phyloP scores from a whole-genome alignment of 2,113 vertebrate species.

The Hypomesus transpacificus region DNA sequence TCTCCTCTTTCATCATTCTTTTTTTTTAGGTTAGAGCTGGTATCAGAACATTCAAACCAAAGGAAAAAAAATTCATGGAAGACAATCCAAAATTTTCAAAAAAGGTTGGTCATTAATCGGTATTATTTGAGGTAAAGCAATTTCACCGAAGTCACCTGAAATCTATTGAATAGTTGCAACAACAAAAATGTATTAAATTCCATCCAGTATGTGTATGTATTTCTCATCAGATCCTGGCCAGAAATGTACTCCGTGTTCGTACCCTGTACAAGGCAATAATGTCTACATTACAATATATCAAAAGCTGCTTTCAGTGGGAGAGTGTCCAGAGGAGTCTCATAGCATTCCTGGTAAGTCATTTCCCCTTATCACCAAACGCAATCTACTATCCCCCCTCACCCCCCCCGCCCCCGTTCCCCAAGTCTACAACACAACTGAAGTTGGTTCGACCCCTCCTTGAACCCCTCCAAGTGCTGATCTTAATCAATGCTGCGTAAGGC shows the following conservation, averaged over 20 bases:
- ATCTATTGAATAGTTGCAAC: neutral
- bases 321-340: constrained; percentile 81
- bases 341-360: constrained; percentile 86
- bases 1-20: neutral
- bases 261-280: constrained; percentile 82
- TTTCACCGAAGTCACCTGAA: neutral
- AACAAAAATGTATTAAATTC: constrained; percentile 12
- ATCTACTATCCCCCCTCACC: constrained; percentile 41
- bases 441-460: constrained; percentile 50
- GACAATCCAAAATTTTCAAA: constrained; percentile 94
- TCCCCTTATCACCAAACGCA: constrained; percentile 45
- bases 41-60: constrained; percentile 85
- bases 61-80: constrained; percentile 80
- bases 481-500: constrained; percentile 46
- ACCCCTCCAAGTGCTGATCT: constrained; percentile 52
- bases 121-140: constrained; percentile 17
- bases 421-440: constrained; percentile 41
- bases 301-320: constrained; percentile 98
- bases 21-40: constrained; percentile 83
- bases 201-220: constrained; percentile 9
- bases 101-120: constrained; percentile 75
- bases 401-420: constrained; percentile 26
- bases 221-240: constrained; percentile 81
- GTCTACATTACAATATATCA: constrained; percentile 86
- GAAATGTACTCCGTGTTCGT: constrained; percentile 88